Conservation (phyloP, 2,888 invertebrate genomes). For the Papilio protenor region DNA sequence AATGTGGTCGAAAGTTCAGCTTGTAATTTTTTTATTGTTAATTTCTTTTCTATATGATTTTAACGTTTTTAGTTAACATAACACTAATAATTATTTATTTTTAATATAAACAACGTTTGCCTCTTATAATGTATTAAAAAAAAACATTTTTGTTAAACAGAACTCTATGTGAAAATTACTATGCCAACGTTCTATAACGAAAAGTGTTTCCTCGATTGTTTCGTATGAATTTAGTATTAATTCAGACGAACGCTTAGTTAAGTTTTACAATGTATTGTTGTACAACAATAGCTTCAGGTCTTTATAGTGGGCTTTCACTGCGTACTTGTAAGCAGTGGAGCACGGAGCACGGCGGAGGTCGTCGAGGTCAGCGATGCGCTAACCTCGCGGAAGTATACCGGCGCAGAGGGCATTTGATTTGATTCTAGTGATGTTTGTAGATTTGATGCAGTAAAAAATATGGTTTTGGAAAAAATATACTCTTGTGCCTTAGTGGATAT, state of each 20-base stretch:
- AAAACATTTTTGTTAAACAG: not conserved
- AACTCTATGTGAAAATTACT: not conserved
- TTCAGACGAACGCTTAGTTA: slow-evolving; percentile 5
- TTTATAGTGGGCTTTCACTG: slow-evolving; percentile 33
- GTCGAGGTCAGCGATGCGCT: slow-evolving; percentile 40
- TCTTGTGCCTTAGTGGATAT: not conserved
- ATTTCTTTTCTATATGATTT: not conserved
- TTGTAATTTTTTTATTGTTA: not conserved
- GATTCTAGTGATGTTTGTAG: slow-evolving; percentile 22
- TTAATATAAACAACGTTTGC: not conserved
- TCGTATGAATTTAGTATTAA: not conserved
- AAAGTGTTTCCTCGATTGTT: slow-evolving; percentile 10
- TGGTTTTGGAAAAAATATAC: not conserved
- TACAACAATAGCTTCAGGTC: slow-evolving; percentile 20
- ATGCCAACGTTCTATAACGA: not conserved
- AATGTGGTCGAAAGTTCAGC: no score
- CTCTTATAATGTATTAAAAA: not conserved
- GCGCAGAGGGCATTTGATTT: slow-evolving; percentile 12
- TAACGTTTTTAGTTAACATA: not conserved
- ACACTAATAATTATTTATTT: not conserved
- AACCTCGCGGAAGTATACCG: slow-evolving; percentile 38
- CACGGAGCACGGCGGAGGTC: slow-evolving; percentile 33
- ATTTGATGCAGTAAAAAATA: not conserved
- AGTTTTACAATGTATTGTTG: slow-evolving; percentile 35
- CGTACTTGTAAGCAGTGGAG: slow-evolving; percentile 26